Conservation (phyloP, 2,113 vertebrate genomes). For the Cacatua alba region DNA sequence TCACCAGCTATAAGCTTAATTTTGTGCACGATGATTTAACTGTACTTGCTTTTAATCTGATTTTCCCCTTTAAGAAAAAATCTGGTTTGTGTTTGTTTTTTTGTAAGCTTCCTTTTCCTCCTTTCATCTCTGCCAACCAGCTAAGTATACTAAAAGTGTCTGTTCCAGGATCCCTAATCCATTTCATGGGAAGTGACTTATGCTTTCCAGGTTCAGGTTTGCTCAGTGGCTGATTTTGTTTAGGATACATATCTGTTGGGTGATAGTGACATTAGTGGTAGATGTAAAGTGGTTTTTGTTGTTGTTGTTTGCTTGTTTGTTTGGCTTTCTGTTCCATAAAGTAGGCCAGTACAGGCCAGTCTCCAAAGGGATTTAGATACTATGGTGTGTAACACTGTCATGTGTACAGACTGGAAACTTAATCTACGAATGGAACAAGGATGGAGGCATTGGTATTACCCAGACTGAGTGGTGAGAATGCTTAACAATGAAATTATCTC, state of each 20-base stretch:
- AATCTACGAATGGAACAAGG: too few species aligned
- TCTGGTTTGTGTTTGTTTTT: not conserved
- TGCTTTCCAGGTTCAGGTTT: not conserved
- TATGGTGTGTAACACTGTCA: accelerated
- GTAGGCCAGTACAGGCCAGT: not conserved
- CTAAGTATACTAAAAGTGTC: not conserved
- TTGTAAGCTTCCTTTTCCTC: not conserved
- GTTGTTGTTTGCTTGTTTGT: not conserved
- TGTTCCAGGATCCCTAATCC: not conserved
- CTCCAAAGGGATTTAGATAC: not conserved
- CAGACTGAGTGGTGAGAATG: not conserved
- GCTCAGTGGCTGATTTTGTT: not conserved
- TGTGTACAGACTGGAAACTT: not conserved
- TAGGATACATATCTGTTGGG: not conserved
- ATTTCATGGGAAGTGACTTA: not conserved
- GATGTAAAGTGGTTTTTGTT: accelerated
- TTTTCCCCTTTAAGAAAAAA: not conserved
- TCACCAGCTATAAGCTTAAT: not conserved
- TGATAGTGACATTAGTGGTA: not conserved
- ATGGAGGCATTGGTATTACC: not conserved
- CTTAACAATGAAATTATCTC: not conserved
- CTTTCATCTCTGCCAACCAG: not conserved
- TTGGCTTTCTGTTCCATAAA: not conserved
- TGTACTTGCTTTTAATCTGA: not conserved
- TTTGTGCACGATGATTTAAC: not conserved